Conservation (phyloP, 1,140 invertebrate species). For the Drosophila sulfurigaster region DNA sequence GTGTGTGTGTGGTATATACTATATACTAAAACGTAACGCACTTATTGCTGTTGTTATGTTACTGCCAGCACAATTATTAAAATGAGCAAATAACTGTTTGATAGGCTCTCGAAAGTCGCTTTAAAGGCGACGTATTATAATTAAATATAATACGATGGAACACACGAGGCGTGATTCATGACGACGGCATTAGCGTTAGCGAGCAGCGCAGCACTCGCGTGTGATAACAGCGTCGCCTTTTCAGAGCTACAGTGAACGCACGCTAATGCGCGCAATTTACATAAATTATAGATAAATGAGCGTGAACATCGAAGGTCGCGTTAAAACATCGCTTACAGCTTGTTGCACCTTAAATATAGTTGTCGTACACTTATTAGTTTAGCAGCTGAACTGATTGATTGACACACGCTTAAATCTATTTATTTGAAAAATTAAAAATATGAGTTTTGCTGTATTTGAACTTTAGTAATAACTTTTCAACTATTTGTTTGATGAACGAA, state of each 20-base stretch:
- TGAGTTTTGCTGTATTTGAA: too few relatives aligned
- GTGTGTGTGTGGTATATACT: not conserved
- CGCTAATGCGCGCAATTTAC: not conserved
- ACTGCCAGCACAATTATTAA: conserved; percentile 32
- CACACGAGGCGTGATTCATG: conserved; percentile 38
- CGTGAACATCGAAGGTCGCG: not conserved
- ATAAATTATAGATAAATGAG: not conserved
- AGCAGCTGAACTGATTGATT: conserved; percentile 8
- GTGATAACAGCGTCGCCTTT: conserved; percentile 35
- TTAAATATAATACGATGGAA: conserved; percentile 16
- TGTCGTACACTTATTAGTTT: not conserved
- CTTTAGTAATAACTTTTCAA: too few relatives aligned
- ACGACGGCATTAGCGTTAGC: conserved; percentile 6
- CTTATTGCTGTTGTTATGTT: conserved; percentile 6
- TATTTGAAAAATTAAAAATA: too few relatives aligned
- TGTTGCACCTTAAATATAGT: not conserved
- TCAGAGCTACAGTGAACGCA: conserved; percentile 28
- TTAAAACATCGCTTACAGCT: not conserved
- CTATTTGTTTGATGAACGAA: too few relatives aligned
- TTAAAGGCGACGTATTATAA: conserved; percentile 34
- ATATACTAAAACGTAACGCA: conserved; percentile 1
- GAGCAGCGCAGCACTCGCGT: not conserved
- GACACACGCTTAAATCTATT: not conserved
- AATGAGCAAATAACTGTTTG: conserved; percentile 30
- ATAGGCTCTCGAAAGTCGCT: conserved; percentile 27